Percentiles rank a stretch among this genome's conserved stretches.
These are phyloP conservation scores for Thamnaconus septentrionalis DNA, from an alignment of 2,113 vertebrate genomes.

Conservation along the genomic window DNA sequence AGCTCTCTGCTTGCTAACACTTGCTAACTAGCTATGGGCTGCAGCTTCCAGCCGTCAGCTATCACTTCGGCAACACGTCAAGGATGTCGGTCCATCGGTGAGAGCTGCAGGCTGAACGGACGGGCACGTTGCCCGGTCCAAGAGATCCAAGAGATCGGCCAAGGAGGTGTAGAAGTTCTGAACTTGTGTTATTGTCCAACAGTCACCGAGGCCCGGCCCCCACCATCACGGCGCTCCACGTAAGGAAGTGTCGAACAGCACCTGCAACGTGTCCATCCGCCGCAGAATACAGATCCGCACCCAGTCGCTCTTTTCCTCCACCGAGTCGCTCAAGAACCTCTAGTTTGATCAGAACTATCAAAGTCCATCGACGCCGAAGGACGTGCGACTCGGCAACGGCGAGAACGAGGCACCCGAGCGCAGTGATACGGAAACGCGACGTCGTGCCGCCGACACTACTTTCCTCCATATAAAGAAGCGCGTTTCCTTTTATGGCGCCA, in stretches of 20 bases:
- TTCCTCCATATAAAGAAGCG: constrained; percentile 39
- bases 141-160: too few species aligned
- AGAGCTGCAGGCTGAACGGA: background rate
- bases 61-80: constrained; percentile 35
- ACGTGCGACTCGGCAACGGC: fast-evolving
- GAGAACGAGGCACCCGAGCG: background rate
- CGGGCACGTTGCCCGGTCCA: too few species aligned
- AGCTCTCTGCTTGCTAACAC: constrained; percentile 26
- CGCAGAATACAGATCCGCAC: constrained; percentile 24
- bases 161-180: constrained; percentile 27
- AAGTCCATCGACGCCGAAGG: background rate
- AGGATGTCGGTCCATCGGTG: background rate
- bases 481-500: constrained; percentile 37
- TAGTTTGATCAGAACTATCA: background rate
- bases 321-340: fast-evolving
- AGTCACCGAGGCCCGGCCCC: constrained; percentile 39
- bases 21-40: constrained; percentile 6
- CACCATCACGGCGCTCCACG: constrained; percentile 37
- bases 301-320: fast-evolving
- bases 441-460: constrained; percentile 24
- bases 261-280: constrained; percentile 29
- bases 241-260: constrained; percentile 52
- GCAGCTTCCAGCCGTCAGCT: constrained; percentile 2
- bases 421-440: constrained; percentile 3
- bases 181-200: constrained; percentile 44